Evolutionary conservation across 2,797 vertebrate species (phyloP).

Genomic region (Ctenopoma kingsleyae): DNA sequence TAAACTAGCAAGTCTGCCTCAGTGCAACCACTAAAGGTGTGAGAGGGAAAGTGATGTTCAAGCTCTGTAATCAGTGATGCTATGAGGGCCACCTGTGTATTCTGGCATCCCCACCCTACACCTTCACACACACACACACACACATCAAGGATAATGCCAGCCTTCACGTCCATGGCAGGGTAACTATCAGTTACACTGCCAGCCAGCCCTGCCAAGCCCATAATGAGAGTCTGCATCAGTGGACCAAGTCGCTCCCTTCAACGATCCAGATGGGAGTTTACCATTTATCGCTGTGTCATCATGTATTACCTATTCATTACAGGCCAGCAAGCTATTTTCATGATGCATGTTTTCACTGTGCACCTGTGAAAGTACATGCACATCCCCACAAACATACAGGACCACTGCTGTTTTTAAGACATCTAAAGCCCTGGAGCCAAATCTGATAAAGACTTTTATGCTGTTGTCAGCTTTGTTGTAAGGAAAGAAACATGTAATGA

Average conservation of each 20-base stretch:
- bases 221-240: slow-evolving; percentile 74
- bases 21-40: slow-evolving; percentile 20
- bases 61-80: slow-evolving; percentile 49
- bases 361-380: slow-evolving; percentile 70
- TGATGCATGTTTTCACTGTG: slow-evolving; percentile 55
- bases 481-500: slow-evolving; percentile 38
- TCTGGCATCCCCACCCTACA: slow-evolving; percentile 40
- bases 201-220: slow-evolving; percentile 66
- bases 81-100: slow-evolving; percentile 64
- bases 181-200: slow-evolving; percentile 75
- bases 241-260: slow-evolving; percentile 49
- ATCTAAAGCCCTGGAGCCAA: slow-evolving; percentile 42
- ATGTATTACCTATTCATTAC: slow-evolving; percentile 76
- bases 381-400: slow-evolving; percentile 18
- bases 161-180: slow-evolving; percentile 64
- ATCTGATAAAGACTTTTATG: slow-evolving; percentile 48
- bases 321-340: slow-evolving; percentile 61
- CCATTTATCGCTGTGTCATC: slow-evolving; percentile 68
- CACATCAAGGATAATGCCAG: slow-evolving; percentile 70
- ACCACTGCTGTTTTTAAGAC: slow-evolving; percentile 52
- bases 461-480: slow-evolving; percentile 26
- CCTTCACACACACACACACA: slow-evolving; percentile 23
- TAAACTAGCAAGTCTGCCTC: slow-evolving; percentile 26
- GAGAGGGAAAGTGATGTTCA: slow-evolving; percentile 64
- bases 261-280: slow-evolving; percentile 66